A percentile compares a stretch with the other conserved stretches of the same genome.
Evolutionary conservation across 1,140 invertebrate species (phyloP).

Genomic region (Himalopsyche phryganea): DNA sequence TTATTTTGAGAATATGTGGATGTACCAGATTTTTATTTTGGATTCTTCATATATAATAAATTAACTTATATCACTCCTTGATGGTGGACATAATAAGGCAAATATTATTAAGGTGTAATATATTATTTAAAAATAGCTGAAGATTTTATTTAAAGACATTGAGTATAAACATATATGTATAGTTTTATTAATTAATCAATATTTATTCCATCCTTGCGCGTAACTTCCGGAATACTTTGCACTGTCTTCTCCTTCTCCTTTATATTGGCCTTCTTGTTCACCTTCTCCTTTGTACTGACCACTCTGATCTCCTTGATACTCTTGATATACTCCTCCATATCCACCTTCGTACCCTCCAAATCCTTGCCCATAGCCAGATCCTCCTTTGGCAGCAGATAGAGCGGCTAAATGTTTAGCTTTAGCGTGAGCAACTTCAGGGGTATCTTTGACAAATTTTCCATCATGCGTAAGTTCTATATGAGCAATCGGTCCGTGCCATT

Average conservation of each 20-base stretch:
- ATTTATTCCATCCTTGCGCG: background rate
- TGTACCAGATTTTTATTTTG: too few relatives aligned
- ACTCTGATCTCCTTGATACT: conserved; percentile 1
- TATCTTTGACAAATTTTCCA: conserved; percentile 51
- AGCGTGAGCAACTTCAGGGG: conserved; percentile 49
- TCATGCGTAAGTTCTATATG: conserved; percentile 44
- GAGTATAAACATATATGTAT: too few relatives aligned
- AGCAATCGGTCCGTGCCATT: conserved; percentile 36
- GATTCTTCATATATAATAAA: too few relatives aligned
- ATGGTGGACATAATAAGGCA: too few relatives aligned
- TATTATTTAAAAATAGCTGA: too few relatives aligned
- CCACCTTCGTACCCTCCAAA: conserved; percentile 3
- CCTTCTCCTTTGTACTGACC: conserved; percentile 15
- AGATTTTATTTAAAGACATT: too few relatives aligned
- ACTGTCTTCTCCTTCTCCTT: conserved; percentile 25
- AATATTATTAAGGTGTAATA: too few relatives aligned
- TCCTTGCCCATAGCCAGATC: background rate
- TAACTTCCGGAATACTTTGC: conserved; percentile 11
- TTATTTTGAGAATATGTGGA: too few relatives aligned
- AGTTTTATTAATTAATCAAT: too few relatives aligned
- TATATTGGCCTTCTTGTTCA: conserved; percentile 21
- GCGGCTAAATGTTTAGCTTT: conserved; percentile 41
- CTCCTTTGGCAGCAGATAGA: too few relatives aligned
- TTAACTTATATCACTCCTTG: too few relatives aligned
- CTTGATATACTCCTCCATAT: conserved; percentile 8